A percentile compares a stretch with the other conserved stretches of the same genome.
Conservation (phyloP, 37 sponge, comb jelly and placozoan genomes). For the Ianthella basta region DNA sequence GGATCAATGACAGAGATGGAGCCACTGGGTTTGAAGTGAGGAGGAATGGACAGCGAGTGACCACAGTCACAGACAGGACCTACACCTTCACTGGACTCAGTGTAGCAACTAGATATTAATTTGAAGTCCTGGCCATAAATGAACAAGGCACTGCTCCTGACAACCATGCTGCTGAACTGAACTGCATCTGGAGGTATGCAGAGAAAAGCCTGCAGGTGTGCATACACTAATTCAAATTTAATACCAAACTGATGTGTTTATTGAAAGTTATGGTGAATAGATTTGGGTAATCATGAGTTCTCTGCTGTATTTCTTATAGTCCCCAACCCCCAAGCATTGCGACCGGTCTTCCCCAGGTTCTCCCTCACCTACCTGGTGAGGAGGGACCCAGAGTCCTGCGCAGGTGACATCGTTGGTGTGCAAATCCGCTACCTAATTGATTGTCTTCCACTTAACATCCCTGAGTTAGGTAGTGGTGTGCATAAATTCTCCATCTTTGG, state of each 20-base stretch:
- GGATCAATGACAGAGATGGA: constrained; percentile 31
- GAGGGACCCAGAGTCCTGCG: background rate
- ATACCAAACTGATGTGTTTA: too few species aligned
- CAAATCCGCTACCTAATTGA: background rate
- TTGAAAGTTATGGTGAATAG: too few species aligned
- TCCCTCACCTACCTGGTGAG: background rate
- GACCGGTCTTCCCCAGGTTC: background rate
- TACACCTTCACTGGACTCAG: constrained; percentile 14
- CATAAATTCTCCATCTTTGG: background rate
- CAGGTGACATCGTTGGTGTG: background rate
- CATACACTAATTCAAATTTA: too few species aligned
- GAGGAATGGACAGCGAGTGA: background rate
- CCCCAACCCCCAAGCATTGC: background rate
- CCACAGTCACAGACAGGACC: background rate
- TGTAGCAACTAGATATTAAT: background rate
- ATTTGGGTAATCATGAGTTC: too few species aligned
- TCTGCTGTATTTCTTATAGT: background rate
- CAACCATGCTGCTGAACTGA: background rate
- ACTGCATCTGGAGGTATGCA: constrained; percentile 6
- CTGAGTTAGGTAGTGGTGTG: background rate
- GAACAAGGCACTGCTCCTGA: constrained; percentile 15
- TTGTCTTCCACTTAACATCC: background rate
- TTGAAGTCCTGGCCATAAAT: constrained; percentile 8
- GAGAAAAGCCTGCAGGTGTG: too few species aligned
- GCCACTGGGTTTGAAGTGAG: constrained; percentile 5